Conservation (phyloP, 2,797 vertebrate genomes). For the Gymnoscopelus microlampas region DNA sequence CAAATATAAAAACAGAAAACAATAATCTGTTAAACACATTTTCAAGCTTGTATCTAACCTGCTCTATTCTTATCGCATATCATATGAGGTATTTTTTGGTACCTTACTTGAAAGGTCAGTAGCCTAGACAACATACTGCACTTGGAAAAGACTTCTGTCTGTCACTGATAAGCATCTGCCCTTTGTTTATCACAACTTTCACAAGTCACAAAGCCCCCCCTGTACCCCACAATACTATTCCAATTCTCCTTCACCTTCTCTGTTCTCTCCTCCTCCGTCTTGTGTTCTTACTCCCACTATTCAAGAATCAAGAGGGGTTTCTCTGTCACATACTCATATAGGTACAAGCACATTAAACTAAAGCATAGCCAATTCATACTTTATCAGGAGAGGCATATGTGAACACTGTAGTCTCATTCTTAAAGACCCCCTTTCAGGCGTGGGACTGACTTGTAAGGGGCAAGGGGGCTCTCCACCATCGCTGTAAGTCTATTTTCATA, state of each 20-base stretch:
- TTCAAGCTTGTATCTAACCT: background rate
- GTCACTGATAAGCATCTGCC: background rate
- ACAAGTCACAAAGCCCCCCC: background rate
- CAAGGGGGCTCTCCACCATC: constrained; percentile 65
- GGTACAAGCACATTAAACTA: background rate
- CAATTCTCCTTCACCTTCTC: constrained; percentile 34
- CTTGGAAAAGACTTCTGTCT: background rate
- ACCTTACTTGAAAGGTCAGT: background rate
- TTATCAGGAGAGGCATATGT: constrained; percentile 7
- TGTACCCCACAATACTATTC: constrained; percentile 15
- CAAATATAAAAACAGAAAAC: background rate
- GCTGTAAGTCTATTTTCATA: constrained; percentile 44
- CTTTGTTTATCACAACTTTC: constrained; percentile 26
- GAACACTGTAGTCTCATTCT: constrained; percentile 22
- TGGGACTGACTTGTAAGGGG: constrained; percentile 38
- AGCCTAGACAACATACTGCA: background rate
- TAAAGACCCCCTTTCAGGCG: constrained; percentile 51
- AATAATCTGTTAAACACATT: background rate
- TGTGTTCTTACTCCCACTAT: constrained; percentile 19
- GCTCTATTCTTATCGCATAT: background rate
- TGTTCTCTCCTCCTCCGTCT: constrained; percentile 21
- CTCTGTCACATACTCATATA: no score
- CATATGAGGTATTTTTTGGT: background rate
- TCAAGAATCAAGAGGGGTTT: no score
- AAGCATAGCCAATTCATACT: constrained; percentile 25